Conservation (phyloP, 2,797 vertebrate genomes). For the Vespertilio murinus region DNA sequence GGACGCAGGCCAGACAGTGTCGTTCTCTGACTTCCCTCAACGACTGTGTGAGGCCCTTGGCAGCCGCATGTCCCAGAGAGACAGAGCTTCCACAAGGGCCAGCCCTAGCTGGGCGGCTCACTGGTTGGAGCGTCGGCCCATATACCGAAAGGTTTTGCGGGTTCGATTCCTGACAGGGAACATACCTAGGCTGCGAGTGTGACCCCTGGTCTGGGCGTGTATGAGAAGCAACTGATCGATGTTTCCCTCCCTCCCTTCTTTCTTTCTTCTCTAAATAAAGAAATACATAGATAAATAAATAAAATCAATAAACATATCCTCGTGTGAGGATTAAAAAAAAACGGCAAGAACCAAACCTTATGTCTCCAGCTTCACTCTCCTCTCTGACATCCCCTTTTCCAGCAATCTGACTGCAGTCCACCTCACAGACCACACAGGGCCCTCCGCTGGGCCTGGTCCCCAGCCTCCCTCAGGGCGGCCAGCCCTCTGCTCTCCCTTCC, state of each 20-base stretch:
- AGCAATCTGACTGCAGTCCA: rapidly evolving
- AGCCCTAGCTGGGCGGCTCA: background rate
- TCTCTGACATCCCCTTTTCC: background rate
- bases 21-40: background rate
- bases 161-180: background rate
- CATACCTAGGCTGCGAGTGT: background rate
- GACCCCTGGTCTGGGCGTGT: background rate
- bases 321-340: background rate
- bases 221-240: background rate
- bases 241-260: background rate
- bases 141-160: no score
- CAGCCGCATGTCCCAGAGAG: rapidly evolving
- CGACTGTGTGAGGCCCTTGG: rapidly evolving
- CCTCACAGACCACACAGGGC: rapidly evolving
- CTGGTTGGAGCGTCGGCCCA: background rate
- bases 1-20: background rate
- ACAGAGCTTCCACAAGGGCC: background rate
- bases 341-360: background rate
- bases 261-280: background rate
- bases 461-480: rapidly evolving
- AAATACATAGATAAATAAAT: no score
- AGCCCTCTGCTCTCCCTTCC: background rate
- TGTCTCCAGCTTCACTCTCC: background rate
- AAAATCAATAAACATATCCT: background rate
- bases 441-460: background rate